phyloP scores from a whole-genome alignment of 2,113 vertebrate species.

The Notechis scutatus region DNA sequence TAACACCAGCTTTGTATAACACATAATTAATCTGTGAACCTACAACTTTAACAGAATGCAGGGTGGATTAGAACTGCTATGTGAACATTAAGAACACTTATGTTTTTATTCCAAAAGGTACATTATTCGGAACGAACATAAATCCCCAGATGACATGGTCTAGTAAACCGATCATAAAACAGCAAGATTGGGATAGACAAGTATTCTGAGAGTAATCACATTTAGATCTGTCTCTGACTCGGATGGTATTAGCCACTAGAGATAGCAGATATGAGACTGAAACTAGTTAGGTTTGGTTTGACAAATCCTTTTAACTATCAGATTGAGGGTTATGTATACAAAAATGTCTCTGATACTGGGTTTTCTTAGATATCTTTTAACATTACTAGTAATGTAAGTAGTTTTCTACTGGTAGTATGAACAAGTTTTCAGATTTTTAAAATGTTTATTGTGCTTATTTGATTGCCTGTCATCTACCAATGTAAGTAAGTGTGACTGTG shows the following conservation, averaged over 20 bases:
- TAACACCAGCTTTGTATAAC: conserved; percentile 1
- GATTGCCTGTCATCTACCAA: not conserved
- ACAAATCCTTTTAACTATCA: not conserved
- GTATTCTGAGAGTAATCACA: conserved; percentile 34
- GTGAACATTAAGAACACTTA: conserved; percentile 45
- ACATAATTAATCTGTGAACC: conserved; percentile 8
- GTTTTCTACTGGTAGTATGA: not conserved
- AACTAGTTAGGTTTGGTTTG: not conserved
- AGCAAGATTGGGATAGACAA: conserved; percentile 25
- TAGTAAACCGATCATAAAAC: conserved; percentile 41
- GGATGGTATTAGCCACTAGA: conserved; percentile 23
- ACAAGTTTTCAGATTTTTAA: not conserved
- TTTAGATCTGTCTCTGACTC: conserved; percentile 28
- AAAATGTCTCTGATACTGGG: not conserved
- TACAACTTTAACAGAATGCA: conserved; percentile 2
- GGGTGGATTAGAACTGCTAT: conserved; percentile 25
- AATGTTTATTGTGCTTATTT: not conserved
- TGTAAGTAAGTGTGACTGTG: not conserved
- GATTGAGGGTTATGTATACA: not conserved
- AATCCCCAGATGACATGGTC: conserved; percentile 29
- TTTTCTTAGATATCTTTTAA: not conserved
- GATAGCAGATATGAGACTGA: conserved; percentile 30
- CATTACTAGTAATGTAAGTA: not conserved
- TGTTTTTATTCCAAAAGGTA: conserved; percentile 24
- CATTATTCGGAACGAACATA: conserved; percentile 31